Conservation (phyloP, 2,113 vertebrate species). For the Ceyx cyanopectus region DNA sequence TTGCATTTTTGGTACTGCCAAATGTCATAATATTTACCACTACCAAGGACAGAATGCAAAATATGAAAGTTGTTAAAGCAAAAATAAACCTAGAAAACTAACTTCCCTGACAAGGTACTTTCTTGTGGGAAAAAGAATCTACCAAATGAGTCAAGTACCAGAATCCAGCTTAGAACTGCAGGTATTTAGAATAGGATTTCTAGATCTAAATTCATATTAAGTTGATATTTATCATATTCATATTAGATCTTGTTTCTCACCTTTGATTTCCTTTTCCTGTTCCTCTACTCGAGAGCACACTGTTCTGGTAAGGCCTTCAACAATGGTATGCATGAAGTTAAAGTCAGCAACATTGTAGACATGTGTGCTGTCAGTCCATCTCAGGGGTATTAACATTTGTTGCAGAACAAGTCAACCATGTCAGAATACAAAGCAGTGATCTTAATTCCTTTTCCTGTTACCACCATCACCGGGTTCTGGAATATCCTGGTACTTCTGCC, state of each 20-base stretch:
- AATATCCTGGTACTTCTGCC: not conserved
- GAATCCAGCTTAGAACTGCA: not conserved
- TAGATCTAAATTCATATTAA: not conserved
- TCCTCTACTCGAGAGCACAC: constrained; percentile 92
- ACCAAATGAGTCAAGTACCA: not conserved
- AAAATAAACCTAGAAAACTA: not conserved
- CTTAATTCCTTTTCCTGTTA: not conserved
- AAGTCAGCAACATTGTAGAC: constrained; percentile 98
- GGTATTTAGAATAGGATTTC: not conserved
- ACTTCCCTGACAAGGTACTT: not conserved
- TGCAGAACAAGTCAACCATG: not conserved
- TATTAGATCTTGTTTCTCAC: not conserved
- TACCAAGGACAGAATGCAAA: not conserved
- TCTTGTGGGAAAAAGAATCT: not conserved
- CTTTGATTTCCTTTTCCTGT: constrained; percentile 90
- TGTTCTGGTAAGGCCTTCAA: constrained; percentile 89
- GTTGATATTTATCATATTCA: not conserved
- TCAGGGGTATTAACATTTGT: not conserved
- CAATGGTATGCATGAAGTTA: constrained; percentile 93
- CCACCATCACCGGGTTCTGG: not conserved
- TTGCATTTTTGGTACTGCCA: not conserved
- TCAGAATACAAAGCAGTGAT: not conserved
- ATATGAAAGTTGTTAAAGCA: not conserved
- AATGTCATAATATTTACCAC: not conserved
- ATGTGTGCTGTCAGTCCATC: constrained; percentile 72